A percentile compares a stretch with the other conserved stretches of the same genome.
phyloP scores from a whole-genome alignment of 2,113 vertebrate species.

The Pionites leucogaster region DNA sequence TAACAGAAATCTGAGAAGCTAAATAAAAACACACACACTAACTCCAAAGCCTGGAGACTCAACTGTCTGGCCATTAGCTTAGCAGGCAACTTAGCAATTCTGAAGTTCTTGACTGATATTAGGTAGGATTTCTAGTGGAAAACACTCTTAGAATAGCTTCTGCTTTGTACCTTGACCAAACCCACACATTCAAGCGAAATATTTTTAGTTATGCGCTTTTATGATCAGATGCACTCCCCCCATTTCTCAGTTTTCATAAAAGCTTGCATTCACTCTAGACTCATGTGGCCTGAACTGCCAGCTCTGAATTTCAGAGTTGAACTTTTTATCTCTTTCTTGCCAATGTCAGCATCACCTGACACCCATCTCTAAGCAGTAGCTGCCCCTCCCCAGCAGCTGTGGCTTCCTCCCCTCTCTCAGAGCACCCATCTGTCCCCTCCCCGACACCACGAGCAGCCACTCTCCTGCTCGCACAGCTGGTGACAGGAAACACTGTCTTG shows the following conservation, averaged over 20 bases:
- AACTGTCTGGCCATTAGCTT: neutral
- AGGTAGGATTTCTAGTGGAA: neutral
- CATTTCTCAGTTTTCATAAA: neutral
- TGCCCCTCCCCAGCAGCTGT: neutral
- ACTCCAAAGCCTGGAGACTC: neutral
- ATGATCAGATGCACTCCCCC: neutral
- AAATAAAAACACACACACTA: accelerated
- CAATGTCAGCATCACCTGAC: neutral
- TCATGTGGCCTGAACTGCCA: neutral
- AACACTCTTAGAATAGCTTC: neutral
- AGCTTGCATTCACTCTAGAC: neutral
- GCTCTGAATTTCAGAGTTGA: neutral
- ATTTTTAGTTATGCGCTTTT: neutral
- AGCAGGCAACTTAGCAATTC: neutral
- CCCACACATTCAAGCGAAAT: neutral
- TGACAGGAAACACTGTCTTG: neutral
- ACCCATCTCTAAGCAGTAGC: neutral
- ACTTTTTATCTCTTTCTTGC: neutral
- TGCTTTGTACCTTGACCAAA: neutral
- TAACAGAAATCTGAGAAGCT: neutral
- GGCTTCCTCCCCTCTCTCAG: neutral
- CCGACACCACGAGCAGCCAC: neutral
- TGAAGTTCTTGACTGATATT: neutral
- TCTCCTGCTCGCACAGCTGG: neutral
- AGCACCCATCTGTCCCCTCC: conserved; percentile 16